phyloP scores from a whole-genome alignment of 1,140 invertebrate species.

The Acromyrmex charruanus region DNA sequence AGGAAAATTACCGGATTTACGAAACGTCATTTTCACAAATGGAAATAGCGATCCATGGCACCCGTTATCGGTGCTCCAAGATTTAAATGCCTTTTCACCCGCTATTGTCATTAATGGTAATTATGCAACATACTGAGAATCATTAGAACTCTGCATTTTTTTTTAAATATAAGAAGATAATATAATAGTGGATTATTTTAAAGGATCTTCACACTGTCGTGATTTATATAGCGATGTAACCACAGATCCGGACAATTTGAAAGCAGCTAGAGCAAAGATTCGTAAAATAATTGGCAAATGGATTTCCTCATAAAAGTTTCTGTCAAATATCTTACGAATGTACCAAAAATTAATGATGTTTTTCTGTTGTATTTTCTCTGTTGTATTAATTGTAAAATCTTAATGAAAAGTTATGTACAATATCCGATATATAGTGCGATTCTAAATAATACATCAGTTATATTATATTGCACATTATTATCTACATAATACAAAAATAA shows the following conservation, averaged over 20 bases:
- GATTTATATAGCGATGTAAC: constrained; percentile 88
- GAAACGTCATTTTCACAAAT: constrained; percentile 89
- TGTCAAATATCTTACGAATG: not conserved
- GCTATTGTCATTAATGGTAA: constrained; percentile 86
- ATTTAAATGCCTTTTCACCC: constrained; percentile 86
- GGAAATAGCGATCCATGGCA: constrained; percentile 90
- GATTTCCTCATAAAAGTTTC: constrained; percentile 74
- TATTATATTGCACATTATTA: not conserved
- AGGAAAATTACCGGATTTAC: constrained; percentile 86
- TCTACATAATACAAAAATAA: constrained; percentile 47
- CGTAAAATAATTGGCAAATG: constrained; percentile 88
- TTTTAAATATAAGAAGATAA: not conserved
- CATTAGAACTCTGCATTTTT: not conserved
- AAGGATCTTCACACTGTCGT: constrained; percentile 91
- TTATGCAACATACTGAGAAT: not conserved
- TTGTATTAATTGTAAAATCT: not conserved
- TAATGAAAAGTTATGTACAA: constrained; percentile 46
- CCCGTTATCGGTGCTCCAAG: constrained; percentile 87
- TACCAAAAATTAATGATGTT: not conserved
- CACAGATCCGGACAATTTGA: constrained; percentile 88
- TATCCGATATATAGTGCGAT: not conserved
- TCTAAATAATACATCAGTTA: constrained; percentile 11
- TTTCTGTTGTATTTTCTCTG: not conserved
- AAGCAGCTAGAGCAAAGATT: constrained; percentile 87
- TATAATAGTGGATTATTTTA: constrained; percentile 30